A percentile compares a stretch with the other conserved stretches of the same genome.
Conservation (phyloP, 2,797 vertebrate genomes). For the Pangasius djambal region DNA sequence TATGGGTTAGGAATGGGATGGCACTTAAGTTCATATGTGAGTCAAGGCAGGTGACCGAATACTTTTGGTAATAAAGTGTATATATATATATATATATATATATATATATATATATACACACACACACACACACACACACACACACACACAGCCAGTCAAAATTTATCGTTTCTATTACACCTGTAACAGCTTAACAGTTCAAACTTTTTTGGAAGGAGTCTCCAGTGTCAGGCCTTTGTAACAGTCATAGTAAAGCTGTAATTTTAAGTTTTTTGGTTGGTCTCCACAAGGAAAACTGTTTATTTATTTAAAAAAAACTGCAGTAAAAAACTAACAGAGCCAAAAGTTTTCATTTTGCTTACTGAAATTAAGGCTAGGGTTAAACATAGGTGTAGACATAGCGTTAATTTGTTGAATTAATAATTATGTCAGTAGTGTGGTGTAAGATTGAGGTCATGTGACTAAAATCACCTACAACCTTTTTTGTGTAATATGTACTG, state of each 20-base stretch:
- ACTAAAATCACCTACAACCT: background rate
- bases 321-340: no score
- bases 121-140: no score
- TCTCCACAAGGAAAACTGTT: no score
- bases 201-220: background rate
- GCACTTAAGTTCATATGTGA: no score
- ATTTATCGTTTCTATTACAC: background rate
- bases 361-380: background rate
- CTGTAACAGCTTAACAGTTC: background rate
- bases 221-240: background rate
- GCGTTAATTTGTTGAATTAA: background rate
- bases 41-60: no score
- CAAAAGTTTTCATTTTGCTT: background rate
- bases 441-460: background rate
- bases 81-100: no score
- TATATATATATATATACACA: no score
- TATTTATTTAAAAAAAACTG: no score
- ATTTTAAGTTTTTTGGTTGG: background rate
- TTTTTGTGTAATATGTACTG: background rate
- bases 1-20: no score
- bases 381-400: background rate
- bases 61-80: no score
- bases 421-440: background rate
- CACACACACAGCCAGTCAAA: background rate
- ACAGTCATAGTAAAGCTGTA: background rate